Base-by-base conservation (phyloP, 2,888 invertebrate species). In the Onchidella celtica region DNA sequence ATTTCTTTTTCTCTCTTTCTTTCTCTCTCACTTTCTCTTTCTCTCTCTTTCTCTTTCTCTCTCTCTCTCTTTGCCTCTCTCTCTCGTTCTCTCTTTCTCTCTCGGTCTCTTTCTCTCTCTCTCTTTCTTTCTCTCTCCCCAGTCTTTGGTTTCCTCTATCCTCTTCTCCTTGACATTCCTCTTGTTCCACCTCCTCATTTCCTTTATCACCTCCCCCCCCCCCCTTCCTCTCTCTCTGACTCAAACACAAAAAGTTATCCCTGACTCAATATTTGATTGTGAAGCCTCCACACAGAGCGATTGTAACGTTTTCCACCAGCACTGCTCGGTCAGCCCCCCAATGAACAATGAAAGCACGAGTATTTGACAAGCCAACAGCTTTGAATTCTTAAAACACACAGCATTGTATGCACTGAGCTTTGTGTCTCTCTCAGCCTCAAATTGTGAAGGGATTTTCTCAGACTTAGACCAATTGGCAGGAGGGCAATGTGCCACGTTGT, bases 331-430 rank as follows among this genome's bases (percentile, higher is more conserved):
- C 21, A n/a, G n/a, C n/a, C 17, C 47, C 21, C 2, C 11, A 40
- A 47, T 47, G 69, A 47, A 69, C 69, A 69, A 69, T 69, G 69
- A 27, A 47, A 17, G 27, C 47, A 2, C 17, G 29, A 21, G 32
- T 69, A 27, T 69, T 69, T 47, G 69, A 40, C 40, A 3, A 69
- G 47, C 17, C 47, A 69, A 69, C 69, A 69, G 47, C 69, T 69
- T 69, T 69, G 47, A 40, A 29, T 69, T 69, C 69, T 55, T 24
- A 17, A 34, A 29, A 1, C 29, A 38, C 69, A 27, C 69, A 17
- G n/a, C 55, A 29, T 47, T 69, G 69, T 69, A 55, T 69, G 40
- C 69, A 29, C 29, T 29, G 21, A 55, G 69, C 69, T 69, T 69
- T 27, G 40, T 69, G 47, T 69, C 55, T 29, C 36, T 29, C 9